Base-by-base conservation (phyloP, 2,113 vertebrate genomes). In the Coptodon bakossiorum region DNA sequence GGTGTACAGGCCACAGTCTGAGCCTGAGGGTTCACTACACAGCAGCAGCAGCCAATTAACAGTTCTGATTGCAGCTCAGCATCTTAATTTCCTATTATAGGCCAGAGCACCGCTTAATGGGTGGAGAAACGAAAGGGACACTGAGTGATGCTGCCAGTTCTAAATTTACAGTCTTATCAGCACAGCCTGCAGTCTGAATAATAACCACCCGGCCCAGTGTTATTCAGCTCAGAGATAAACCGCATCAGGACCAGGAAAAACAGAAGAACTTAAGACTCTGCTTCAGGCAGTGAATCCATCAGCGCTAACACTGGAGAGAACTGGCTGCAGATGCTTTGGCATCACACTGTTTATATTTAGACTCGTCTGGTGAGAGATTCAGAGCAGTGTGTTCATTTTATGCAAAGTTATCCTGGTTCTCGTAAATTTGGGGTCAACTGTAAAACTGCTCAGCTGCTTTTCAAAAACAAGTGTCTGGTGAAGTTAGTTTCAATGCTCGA, bases 151-250 rank as follows among this genome's bases (percentile, higher is more conserved):
- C 86, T 85, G 82, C 56, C 71, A 34, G 57, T 38, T 83, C 13
- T 66, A 86, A 86, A 89, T 66, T 73, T 89, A 82, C 3, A 63
- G 86, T 63, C 48, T 86, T 92, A 91, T 92, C 91, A 63, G 68
- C 6, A 50, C 31, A 1, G 88, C 91, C 91, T 66, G 89, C 68
- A 88, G 89, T 83, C 87, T 83, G 86, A 80, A 91, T 84, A 86
- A 84, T 48, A 92, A 86, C 81, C 34, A 68, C 66, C 59, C 4
- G 43, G 83, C 59, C 54, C 31, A 38, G 29, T 76, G 86, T 86
- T 88, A 71, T 66, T 78, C 48, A 88, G 56, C 76, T 5, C 40
- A 14, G 7, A 90, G 80, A 91, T 86, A 86, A 89, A 82, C 43
- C 4, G 22, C 83, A 83, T 85, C 80, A 83, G 52, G 76, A 86